Percentiles rank a stretch among this genome's conserved stretches.
Evolutionary conservation across 2,113 vertebrate species (phyloP).

Genomic region (Scalopus aquaticus): DNA sequence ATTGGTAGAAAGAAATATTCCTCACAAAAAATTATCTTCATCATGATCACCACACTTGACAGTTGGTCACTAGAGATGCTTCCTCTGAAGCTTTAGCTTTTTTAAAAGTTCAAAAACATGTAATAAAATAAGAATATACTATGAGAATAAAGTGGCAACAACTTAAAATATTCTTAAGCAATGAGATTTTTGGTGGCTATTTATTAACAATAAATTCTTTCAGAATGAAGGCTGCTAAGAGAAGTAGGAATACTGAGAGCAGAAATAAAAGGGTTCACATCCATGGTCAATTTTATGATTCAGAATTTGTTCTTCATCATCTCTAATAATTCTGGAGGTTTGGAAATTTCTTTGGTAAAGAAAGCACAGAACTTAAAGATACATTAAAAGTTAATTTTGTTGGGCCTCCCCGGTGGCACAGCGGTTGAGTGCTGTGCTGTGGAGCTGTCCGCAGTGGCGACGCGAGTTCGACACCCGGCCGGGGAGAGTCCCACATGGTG

Average conservation of each 20-base stretch:
- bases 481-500: no score
- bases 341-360: neutral
- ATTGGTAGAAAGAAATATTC: neutral
- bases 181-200: neutral
- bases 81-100: neutral
- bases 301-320: neutral
- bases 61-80: neutral
- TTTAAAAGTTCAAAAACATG: neutral
- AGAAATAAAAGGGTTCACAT: neutral
- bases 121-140: neutral
- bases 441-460: no score
- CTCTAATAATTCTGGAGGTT: neutral
- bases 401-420: no score
- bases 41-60: neutral
- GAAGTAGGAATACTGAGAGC: neutral
- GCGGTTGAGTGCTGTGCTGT: no score
- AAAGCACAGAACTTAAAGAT: neutral
- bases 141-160: neutral
- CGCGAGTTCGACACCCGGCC: no score
- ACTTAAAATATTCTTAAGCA: neutral
- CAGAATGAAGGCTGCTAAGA: neutral
- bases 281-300: neutral
- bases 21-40: neutral
- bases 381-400: conserved; percentile 1
- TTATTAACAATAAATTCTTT: neutral